Evolutionary conservation across 2,888 invertebrate genomes (phyloP).

Genomic region (Yponomeuta plumbellus): DNA sequence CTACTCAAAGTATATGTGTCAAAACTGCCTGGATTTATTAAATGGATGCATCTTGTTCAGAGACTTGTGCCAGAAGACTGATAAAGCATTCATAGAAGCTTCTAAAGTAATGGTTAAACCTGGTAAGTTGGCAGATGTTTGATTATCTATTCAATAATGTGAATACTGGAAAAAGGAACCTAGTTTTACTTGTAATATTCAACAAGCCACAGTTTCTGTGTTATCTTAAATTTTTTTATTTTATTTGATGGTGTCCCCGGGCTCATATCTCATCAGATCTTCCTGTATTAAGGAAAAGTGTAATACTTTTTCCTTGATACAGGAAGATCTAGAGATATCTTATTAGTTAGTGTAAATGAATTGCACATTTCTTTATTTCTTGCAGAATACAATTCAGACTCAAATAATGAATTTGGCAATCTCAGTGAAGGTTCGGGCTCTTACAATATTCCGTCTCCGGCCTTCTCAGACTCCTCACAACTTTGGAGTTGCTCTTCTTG

Average conservation of each 20-base stretch:
- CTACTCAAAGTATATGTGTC: conserved; percentile 54
- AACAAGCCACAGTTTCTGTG: no score
- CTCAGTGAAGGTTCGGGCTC: conserved; percentile 34
- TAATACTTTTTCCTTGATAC: no score
- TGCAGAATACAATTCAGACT: conserved; percentile 26
- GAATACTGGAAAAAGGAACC: no score
- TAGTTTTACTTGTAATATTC: no score
- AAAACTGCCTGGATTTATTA: conserved; percentile 54
- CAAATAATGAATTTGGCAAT: background rate
- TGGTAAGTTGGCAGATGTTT: background rate
- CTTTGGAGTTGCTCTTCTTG: conserved; percentile 48
- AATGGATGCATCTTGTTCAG: conserved; percentile 63
- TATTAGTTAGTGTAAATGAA: no score
- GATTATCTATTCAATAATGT: no score
- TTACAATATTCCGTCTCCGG: conserved; percentile 49
- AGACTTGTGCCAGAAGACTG: conserved; percentile 56
- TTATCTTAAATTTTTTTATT: no score
- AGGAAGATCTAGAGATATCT: no score
- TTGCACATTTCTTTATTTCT: no score
- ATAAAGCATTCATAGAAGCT: conserved; percentile 41
- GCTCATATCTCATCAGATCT: no score
- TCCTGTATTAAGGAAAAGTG: no score
- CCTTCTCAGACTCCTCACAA: conserved; percentile 39
- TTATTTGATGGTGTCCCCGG: no score
- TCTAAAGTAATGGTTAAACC: conserved; percentile 19